These are phyloP conservation scores for Bubo blakistoni DNA, from an alignment of 2,113 vertebrate genomes.

Conservation along the genomic window DNA sequence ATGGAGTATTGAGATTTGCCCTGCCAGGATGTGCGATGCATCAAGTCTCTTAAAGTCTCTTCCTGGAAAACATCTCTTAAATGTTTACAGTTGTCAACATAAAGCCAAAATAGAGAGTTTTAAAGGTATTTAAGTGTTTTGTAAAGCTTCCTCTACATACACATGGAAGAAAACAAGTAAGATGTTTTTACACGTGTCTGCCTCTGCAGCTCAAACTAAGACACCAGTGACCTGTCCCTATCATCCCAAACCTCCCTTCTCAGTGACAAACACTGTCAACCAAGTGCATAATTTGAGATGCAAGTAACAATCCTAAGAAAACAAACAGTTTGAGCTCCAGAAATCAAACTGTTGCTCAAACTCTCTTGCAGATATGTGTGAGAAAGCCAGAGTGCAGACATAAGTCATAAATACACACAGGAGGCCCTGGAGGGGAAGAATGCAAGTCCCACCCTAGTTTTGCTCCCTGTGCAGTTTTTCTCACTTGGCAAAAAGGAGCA, in stretches of 20 bases:
- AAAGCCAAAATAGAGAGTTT: background rate
- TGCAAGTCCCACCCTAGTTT: background rate
- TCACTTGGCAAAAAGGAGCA: background rate
- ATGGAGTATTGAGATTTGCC: background rate
- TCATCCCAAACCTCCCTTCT: background rate
- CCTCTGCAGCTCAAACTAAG: background rate
- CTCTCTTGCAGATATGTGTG: background rate
- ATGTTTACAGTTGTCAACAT: background rate
- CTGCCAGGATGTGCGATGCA: background rate
- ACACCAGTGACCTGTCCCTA: background rate
- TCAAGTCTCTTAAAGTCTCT: background rate
- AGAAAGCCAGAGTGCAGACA: background rate
- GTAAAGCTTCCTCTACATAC: background rate
- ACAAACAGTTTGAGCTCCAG: background rate
- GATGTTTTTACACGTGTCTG: background rate
- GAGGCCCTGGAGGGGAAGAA: background rate
- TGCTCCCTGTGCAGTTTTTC: background rate
- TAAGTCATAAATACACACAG: background rate
- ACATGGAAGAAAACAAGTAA: background rate
- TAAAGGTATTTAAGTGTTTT: background rate
- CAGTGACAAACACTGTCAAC: background rate
- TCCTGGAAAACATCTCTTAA: background rate
- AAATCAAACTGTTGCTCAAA: background rate
- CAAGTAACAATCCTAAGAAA: background rate
- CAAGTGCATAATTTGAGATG: background rate